Evolutionary conservation across 2,888 invertebrate genomes (phyloP).

Genomic region (Baronia brevicornis): DNA sequence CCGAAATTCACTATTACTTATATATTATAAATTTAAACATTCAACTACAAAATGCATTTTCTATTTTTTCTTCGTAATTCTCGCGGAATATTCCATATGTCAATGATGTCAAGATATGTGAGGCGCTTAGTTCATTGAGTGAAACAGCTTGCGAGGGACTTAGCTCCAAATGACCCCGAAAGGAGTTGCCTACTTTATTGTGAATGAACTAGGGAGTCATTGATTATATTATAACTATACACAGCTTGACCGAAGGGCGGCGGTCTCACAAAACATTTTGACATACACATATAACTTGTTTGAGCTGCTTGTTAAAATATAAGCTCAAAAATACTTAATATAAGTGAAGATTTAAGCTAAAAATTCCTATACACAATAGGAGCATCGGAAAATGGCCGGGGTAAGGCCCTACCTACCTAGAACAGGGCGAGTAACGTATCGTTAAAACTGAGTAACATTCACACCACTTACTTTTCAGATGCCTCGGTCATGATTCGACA

Average conservation of each 20-base stretch:
- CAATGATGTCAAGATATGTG: constrained; percentile 9
- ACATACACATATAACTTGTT: constrained; percentile 23
- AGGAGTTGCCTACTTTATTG: constrained; percentile 58
- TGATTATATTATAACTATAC: constrained; percentile 59
- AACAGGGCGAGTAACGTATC: constrained; percentile 49
- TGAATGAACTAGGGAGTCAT: constrained; percentile 68
- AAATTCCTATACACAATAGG: constrained; percentile 39
- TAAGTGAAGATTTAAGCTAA: constrained; percentile 27
- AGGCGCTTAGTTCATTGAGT: constrained; percentile 37
- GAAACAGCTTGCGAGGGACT: constrained; percentile 40
- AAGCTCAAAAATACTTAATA: constrained; percentile 18
- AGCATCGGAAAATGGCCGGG: constrained; percentile 70
- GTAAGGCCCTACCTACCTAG: constrained; percentile 59
- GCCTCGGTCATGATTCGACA: constrained; percentile 93
- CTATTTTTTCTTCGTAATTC: constrained; percentile 4
- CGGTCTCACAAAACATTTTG: constrained; percentile 39
- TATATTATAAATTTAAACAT: background rate
- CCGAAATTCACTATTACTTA: no score
- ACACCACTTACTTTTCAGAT: constrained; percentile 89
- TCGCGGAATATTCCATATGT: constrained; percentile 7
- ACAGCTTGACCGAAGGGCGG: constrained; percentile 62
- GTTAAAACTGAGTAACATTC: constrained; percentile 47
- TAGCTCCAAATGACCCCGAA: constrained; percentile 63
- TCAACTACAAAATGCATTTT: background rate
- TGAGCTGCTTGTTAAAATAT: constrained; percentile 16